Percentiles rank a stretch among this genome's conserved stretches.
These are phyloP conservation scores for Lomographa bimaculata DNA, from an alignment of 2,888 invertebrate genomes.

Conservation along the genomic window DNA sequence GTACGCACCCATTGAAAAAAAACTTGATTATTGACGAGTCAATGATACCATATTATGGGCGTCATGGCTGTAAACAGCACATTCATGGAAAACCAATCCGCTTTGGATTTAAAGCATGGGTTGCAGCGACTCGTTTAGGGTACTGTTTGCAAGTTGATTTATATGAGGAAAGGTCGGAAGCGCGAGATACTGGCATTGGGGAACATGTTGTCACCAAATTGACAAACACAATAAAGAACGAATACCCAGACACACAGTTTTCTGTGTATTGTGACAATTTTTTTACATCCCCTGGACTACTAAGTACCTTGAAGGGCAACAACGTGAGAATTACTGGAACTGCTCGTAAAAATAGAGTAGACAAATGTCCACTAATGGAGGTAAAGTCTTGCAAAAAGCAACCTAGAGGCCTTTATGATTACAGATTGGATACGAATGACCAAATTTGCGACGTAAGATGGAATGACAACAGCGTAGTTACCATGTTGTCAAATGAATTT, in stretches of 20 bases:
- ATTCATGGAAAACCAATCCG: slow-evolving; percentile 41
- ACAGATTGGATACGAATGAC: slow-evolving; percentile 4
- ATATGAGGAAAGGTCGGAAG: slow-evolving; percentile 33
- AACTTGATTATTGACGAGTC: slow-evolving; percentile 32
- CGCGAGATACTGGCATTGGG: slow-evolving; percentile 10
- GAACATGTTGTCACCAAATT: slow-evolving; percentile 9
- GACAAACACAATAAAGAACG: slow-evolving; percentile 1
- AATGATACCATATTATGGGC: slow-evolving; percentile 49
- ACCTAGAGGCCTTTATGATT: slow-evolving; percentile 12
- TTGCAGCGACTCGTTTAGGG: slow-evolving; percentile 36
- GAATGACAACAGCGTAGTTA: slow-evolving; percentile 11
- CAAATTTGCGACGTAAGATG: slow-evolving; percentile 7
- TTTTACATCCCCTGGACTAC: slow-evolving; percentile 16
- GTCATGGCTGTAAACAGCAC: slow-evolving; percentile 39
- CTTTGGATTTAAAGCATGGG: slow-evolving; percentile 41
- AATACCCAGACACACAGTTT: slow-evolving; percentile 11
- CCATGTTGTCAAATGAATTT: slow-evolving; percentile 8
- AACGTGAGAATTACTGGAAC: slow-evolving; percentile 17
- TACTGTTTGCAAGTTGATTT: slow-evolving; percentile 40
- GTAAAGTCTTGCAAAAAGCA: slow-evolving; percentile 20
- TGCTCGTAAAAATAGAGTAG: slow-evolving; percentile 15
- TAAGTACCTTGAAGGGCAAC: slow-evolving; percentile 1
- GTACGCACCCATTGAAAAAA: slow-evolving; percentile 1
- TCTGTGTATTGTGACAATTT: slow-evolving; percentile 22
- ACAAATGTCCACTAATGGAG: slow-evolving; percentile 20